Evolutionary conservation across 2,888 invertebrate species (phyloP).

Genomic region (Bhutanitis thaidina): DNA sequence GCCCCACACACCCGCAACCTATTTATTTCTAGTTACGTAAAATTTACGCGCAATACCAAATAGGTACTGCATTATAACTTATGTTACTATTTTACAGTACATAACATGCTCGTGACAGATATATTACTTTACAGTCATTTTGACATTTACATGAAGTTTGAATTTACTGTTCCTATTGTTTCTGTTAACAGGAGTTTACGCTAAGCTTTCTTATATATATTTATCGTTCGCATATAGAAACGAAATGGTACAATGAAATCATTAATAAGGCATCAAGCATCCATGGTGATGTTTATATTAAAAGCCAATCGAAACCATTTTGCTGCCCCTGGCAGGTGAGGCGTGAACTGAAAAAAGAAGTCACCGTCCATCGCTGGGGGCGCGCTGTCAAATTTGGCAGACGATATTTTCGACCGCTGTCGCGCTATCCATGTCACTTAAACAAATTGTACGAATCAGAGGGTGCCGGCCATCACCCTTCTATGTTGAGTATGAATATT

Average conservation of each 20-base stretch:
- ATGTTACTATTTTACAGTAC: slow-evolving; percentile 41
- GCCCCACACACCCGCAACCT: slow-evolving; percentile 79
- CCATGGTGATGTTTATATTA: too few relatives aligned
- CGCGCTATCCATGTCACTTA: slow-evolving; percentile 78
- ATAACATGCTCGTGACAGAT: slow-evolving; percentile 15
- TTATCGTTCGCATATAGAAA: not conserved
- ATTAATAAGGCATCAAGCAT: too few relatives aligned
- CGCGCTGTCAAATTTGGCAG: slow-evolving; percentile 62
- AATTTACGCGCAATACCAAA: slow-evolving; percentile 78
- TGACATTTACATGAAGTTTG: not conserved
- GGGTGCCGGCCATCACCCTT: slow-evolving; percentile 38
- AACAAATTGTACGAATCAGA: slow-evolving; percentile 75
- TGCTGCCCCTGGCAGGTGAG: slow-evolving; percentile 59
- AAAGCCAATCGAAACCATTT: slow-evolving; percentile 62
- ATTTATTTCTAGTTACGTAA: slow-evolving; percentile 80
- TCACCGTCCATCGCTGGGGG: slow-evolving; percentile 46
- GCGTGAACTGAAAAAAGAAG: slow-evolving; percentile 66
- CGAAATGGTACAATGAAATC: too few relatives aligned
- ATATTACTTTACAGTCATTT: slow-evolving; percentile 1
- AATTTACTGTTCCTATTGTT: not conserved
- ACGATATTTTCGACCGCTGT: slow-evolving; percentile 71
- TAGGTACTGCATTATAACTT: slow-evolving; percentile 71
- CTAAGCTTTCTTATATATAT: too few relatives aligned
- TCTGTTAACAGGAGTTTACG: not conserved
- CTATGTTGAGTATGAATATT: not conserved